A percentile compares a stretch with the other conserved stretches of the same genome.
Conservation (phyloP, 2,797 vertebrate species). For the Tokudaia muenninki region DNA sequence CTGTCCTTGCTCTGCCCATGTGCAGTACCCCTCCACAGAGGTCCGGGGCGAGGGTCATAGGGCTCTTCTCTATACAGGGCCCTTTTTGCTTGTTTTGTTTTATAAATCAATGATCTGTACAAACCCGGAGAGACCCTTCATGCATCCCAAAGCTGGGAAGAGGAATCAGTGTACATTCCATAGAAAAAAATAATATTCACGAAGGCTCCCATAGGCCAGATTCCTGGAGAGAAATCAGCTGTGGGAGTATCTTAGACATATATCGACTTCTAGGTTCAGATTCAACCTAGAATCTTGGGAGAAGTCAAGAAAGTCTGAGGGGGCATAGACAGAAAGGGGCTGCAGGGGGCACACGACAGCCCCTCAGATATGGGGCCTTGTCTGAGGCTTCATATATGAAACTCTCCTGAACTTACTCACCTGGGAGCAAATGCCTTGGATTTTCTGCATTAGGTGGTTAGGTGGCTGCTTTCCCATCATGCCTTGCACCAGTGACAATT, state of each 20-base stretch:
- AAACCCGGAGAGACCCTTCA: background rate
- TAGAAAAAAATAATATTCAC: background rate
- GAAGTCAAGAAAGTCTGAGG: background rate
- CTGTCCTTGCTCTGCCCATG: background rate
- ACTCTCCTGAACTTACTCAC: background rate
- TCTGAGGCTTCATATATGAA: background rate
- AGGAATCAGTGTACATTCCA: background rate
- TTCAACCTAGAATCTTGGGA: background rate
- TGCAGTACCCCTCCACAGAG: background rate
- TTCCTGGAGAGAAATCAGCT: background rate
- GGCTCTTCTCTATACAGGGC: background rate
- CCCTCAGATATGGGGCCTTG: background rate
- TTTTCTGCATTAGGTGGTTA: background rate
- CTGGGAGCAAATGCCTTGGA: background rate
- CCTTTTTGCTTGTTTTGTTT: background rate
- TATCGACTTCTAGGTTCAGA: background rate
- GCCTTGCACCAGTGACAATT: background rate
- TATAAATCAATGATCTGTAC: background rate
- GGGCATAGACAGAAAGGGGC: background rate
- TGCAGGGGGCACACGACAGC: background rate
- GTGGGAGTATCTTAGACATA: background rate
- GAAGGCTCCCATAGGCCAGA: background rate
- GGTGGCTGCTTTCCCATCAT: background rate
- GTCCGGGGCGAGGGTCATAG: fast-evolving
- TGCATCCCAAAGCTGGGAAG: background rate